Evolutionary conservation across 1,140 invertebrate species (phyloP), one percentile per base, ranked within the genome.

Genomic region (Bombus difficillimus): DNA sequence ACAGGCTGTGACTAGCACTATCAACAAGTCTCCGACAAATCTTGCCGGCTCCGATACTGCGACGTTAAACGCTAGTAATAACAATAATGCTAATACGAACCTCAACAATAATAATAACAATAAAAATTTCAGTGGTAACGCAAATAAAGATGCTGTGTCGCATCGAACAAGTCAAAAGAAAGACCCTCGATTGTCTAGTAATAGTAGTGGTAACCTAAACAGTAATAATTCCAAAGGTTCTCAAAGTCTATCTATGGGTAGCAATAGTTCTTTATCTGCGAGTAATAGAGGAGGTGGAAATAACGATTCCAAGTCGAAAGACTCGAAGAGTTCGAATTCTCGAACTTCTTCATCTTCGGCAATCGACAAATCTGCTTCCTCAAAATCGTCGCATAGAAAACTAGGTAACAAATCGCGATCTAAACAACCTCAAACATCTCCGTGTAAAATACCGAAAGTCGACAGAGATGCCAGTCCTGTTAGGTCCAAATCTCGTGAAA

Each of bases 151-250:
- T 92, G 92, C 92, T 91, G 90, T 91, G 80, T 93, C 91, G 92
- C 93, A 94, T 94, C 94, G 94, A 86, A 89, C 92, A 89, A 94
- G 91, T 88, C 94, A 94, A 94, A 95, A 94, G 91, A 94, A 94
- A 94, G 94, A 95, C 86, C 91, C 92, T 92, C 91, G 93, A 92
- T 93, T 93, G 91, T 94, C 93, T 93, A 93, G 89, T 92, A 94
- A 93, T 94, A 94, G 90, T 94, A 93, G 90, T 91, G 88, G 87
- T 91, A 92, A 92, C 85, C 86, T 91, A 90, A 92, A 88, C 89
- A 91, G 86, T 91, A 93, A 91, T 92, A 92, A 88, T 85, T 90
- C 91, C 85, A 94, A 93, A 86, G 82, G 75, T 87, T 89, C 68
- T 80, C 91, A 93, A 82, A 90, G 37, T 89, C 89, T 91, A 73